Evolutionary conservation across 1,140 invertebrate genomes (phyloP), one percentile per base, ranked within the genome.

Genomic region (Adoxophyes honmai): DNA sequence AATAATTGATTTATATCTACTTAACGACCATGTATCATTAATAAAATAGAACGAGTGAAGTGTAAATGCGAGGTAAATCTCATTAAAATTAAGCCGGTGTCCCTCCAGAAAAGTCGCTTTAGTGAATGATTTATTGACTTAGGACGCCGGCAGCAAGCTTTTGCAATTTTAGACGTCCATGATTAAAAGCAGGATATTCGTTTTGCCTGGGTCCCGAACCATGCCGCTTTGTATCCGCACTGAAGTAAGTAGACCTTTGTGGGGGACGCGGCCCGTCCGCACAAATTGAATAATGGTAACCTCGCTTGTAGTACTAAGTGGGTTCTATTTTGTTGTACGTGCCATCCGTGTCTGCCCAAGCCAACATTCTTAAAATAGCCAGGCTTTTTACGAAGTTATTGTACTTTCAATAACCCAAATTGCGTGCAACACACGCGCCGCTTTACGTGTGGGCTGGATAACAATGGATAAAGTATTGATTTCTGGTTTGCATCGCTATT

Each of bases 261-360:
- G 70, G 68, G 68, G 58, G 57, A 68, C 66, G 64, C 64, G 55
- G 61, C 57, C 64, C 36, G 60, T 61, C 70, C 69, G 56, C 60
- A 71, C 72, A 85, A 84, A 85, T 87, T 84, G 79, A 85, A 85
- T 85, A 82, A 87, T 80, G 68, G 71, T 73, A 60, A 66, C 62
- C 66, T 67, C 68, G 73, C 70, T 68, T 73, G 70, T 65, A 38
- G 18, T 36, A 66, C 74, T 80, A 81, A 80, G 70, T 78, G 73
- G 79, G 76, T 78, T 77, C 75, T 75, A 80, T 82, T 81, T 75
- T 76, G 68, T 68, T 68, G 69, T 74, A 78, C 75, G 73, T 81
- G 71, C 66, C 68, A 66, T 57, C 64, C 57, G 78, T 64, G 63
- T 70, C 57, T 66, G 57, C 54, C 65, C 42, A 28, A 60, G 44